These are phyloP conservation scores for Plemyria rubiginata DNA, from an alignment of 2,888 invertebrate genomes.

Conservation along the genomic window DNA sequence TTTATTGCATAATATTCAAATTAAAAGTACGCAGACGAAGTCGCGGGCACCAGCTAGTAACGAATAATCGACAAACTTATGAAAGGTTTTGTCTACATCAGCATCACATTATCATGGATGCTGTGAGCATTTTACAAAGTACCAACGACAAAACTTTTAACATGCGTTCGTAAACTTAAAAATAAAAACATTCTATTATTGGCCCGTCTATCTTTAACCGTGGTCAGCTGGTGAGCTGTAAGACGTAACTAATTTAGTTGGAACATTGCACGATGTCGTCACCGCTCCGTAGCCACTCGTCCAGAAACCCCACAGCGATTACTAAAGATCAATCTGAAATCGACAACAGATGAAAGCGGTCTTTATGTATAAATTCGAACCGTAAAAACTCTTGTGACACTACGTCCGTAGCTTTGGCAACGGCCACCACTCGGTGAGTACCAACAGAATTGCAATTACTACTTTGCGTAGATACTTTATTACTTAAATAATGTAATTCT, in stretches of 20 bases:
- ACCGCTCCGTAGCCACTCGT: slow-evolving; percentile 69
- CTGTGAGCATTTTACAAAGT: background rate
- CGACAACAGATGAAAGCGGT: slow-evolving; percentile 74
- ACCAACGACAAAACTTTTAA: background rate
- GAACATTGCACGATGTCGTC: slow-evolving; percentile 76
- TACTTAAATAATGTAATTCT: background rate
- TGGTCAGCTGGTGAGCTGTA: slow-evolving; percentile 34
- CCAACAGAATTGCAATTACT: slow-evolving; percentile 5
- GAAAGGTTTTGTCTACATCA: background rate
- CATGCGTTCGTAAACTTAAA: slow-evolving; percentile 20
- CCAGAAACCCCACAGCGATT: slow-evolving; percentile 82
- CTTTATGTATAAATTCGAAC: slow-evolving; percentile 80
- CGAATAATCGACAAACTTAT: background rate
- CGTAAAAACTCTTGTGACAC: slow-evolving; percentile 72
- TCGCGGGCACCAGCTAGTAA: too few relatives aligned
- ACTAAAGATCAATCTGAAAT: slow-evolving; percentile 79
- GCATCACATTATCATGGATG: background rate
- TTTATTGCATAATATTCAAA: too few relatives aligned
- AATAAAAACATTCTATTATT: slow-evolving; percentile 20
- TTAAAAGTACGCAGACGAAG: too few relatives aligned
- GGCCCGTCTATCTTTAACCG: slow-evolving; percentile 12
- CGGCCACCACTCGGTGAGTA: slow-evolving; percentile 46
- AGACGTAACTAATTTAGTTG: slow-evolving; percentile 75
- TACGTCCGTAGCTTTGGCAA: slow-evolving; percentile 60
- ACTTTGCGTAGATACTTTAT: background rate